Conservation (phyloP, 1,140 invertebrate species). For the Portunus trituberculatus region DNA sequence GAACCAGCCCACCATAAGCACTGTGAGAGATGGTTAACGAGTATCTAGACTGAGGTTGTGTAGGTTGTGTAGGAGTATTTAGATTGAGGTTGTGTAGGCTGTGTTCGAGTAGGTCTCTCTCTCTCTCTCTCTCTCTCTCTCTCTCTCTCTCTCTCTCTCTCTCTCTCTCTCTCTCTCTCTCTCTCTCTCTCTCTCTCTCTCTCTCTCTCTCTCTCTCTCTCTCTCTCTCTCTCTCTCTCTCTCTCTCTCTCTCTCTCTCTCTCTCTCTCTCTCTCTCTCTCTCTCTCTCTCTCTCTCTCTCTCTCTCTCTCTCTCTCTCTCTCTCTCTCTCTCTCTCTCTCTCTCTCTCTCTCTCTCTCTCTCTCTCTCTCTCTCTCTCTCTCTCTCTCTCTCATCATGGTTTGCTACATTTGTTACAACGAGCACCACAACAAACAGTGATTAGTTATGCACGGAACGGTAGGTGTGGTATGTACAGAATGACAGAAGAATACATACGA, state of each 20-base stretch:
- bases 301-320: neutral
- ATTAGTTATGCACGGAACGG: too few species aligned
- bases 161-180: slow-evolving; percentile 36
- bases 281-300: neutral
- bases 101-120: neutral
- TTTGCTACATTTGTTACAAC: too few species aligned
- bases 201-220: slow-evolving; percentile 36
- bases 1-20: too few species aligned
- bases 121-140: neutral
- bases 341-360: neutral
- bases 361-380: neutral
- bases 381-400: neutral
- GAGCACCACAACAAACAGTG: too few species aligned
- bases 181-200: slow-evolving; percentile 36
- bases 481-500: too few species aligned
- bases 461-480: too few species aligned
- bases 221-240: slow-evolving; percentile 14
- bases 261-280: neutral
- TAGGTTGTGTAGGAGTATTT: too few species aligned
- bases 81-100: too few species aligned
- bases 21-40: too few species aligned
- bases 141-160: neutral
- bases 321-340: neutral
- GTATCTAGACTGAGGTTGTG: too few species aligned
- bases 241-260: slow-evolving; percentile 18